These are phyloP conservation scores for Galeopterus variegatus DNA, from an alignment of 2,113 vertebrate species.

Conservation along the genomic window DNA sequence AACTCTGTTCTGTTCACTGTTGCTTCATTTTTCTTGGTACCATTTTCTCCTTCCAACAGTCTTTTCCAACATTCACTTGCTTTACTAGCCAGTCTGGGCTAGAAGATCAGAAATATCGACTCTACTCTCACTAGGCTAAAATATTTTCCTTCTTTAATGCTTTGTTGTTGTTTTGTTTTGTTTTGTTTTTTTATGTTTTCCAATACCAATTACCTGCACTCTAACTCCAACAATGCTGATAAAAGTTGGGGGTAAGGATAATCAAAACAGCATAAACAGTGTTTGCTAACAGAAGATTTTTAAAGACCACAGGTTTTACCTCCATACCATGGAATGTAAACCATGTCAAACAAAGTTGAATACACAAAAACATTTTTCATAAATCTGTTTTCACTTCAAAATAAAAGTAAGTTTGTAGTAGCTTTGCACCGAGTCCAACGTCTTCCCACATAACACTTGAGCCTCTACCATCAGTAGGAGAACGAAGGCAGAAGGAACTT, in stretches of 20 bases:
- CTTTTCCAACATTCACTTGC: not conserved
- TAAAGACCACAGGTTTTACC: not conserved
- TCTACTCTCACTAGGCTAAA: not conserved
- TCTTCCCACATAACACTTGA: not conserved
- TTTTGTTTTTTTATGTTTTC: not conserved
- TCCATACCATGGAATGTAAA: not conserved
- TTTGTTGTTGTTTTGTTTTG: not conserved
- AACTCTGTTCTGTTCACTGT: not conserved
- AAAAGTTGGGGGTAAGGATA: not conserved
- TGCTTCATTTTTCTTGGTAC: not conserved
- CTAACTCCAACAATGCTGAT: not conserved
- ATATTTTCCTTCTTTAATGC: not conserved
- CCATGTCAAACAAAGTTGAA: not conserved
- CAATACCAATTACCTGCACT: not conserved
- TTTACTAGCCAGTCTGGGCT: not conserved
- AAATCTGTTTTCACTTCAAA: not conserved
- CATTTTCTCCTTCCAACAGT: not conserved
- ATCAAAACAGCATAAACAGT: not conserved
- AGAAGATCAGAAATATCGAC: not conserved
- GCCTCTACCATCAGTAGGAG: not conserved
- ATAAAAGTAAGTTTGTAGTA: not conserved
- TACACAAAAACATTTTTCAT: not conserved
- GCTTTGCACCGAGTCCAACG: not conserved
- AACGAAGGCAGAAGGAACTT: not conserved
- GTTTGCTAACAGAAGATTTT: not conserved